Evolutionary conservation across 2,888 invertebrate species (phyloP).

Genomic region (Zygothrica quintamaculata): DNA sequence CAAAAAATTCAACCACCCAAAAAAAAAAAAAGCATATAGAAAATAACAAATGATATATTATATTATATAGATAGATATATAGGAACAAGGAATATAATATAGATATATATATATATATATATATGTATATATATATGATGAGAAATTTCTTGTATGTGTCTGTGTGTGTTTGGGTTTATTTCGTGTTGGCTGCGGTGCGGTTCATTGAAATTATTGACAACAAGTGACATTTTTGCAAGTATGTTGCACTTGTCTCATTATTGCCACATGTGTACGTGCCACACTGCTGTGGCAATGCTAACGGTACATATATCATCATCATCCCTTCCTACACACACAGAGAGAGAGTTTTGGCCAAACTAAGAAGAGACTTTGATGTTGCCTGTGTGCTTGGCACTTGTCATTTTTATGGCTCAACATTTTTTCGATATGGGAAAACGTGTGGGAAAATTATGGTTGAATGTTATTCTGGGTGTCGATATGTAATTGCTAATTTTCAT

Average conservation of each 20-base stretch:
- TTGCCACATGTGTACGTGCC: conserved; percentile 78
- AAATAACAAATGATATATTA: background rate
- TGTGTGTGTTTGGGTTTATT: conserved; percentile 17
- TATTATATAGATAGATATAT: background rate
- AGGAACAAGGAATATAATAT: background rate
- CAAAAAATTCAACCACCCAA: conserved; percentile 48
- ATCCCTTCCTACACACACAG: background rate
- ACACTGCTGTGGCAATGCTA: conserved; percentile 4
- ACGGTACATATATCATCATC: background rate
- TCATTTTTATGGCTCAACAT: conserved; percentile 74
- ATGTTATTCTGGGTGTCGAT: conserved; percentile 65
- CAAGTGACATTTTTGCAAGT: conserved; percentile 75
- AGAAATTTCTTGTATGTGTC: conserved; percentile 31
- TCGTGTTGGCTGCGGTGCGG: conserved; percentile 15
- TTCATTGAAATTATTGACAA: conserved; percentile 72
- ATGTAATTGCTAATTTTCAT: conserved; percentile 68
- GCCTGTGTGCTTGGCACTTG: conserved; percentile 76
- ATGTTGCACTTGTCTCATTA: conserved; percentile 81
- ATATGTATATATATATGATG: conserved; percentile 40
- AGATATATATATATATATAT: conserved; percentile 12
- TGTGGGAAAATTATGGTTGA: conserved; percentile 67
- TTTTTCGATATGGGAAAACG: conserved; percentile 66
- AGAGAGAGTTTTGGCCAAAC: too few species aligned
- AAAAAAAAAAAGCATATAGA: conserved; percentile 3
- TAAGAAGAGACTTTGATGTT: conserved; percentile 74